Base-by-base conservation (phyloP, 2,113 vertebrate genomes). In the Alosa alosa region DNA sequence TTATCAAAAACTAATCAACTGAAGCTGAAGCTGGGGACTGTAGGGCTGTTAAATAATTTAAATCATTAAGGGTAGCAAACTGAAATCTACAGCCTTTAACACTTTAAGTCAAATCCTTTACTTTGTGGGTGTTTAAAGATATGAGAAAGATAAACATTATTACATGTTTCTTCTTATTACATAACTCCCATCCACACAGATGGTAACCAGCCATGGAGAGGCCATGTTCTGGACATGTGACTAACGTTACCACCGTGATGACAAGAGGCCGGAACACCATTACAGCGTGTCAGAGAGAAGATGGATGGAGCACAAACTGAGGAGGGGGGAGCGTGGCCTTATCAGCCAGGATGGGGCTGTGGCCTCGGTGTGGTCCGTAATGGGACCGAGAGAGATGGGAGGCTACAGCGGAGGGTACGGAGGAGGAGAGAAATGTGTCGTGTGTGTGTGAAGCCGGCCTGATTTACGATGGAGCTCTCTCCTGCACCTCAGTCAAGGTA, bases 201-300 rank as follows among this genome's bases (percentile, higher is more conserved):
- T 22, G 1, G 20, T 6, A 60, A 60, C 55, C 55, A 22, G 20
- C 18, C 20, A 18, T 20, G 49, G 44, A 55, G 31, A 45, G 39
- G 17, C 41, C 82, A 83, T 78, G 47, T 3, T 4, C 31, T 41
- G 41, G 82, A 13, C 18, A n/a, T 13, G n/a, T 68, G 57, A 4
- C 60, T 64, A 44, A 44, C 41, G 41, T 44, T 44, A 6, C 36
- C 22, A 45, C 4, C 31, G 57, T 18, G 39, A 44, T 7, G 25
- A 25, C 18, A 60, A 22, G 55, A 60, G 55, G 55, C 4, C 3
- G 82, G 60, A 45, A 86, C 11, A 41, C 50, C 50, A 84, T 82
- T 82, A 87, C 31, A 64, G 18, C n/a, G 39, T 84, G 86, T 86
- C 78, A 57, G 6, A 31, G 44, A 84, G 31, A 50, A 86, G 88